Conservation (phyloP, 2,888 invertebrate genomes). For the Trichogramma evanescens region DNA sequence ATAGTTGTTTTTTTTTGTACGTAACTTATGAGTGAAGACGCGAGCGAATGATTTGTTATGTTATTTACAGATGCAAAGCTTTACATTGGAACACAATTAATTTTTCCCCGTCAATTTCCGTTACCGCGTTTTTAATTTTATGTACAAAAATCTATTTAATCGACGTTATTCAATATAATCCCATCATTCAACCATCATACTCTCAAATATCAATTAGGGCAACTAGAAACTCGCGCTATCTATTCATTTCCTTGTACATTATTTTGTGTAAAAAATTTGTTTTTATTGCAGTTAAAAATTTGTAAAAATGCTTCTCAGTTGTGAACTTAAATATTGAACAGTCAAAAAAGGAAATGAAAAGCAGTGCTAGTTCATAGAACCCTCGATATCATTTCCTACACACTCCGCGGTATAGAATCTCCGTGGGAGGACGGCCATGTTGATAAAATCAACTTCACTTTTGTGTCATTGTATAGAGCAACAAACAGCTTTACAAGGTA, state of each 20-base stretch:
- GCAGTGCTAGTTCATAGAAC: background rate
- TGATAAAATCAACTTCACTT: background rate
- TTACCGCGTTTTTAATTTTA: background rate
- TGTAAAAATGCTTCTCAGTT: no score
- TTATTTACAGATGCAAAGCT: slow-evolving; percentile 37
- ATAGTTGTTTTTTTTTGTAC: slow-evolving; percentile 5
- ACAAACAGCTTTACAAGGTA: slow-evolving; percentile 40
- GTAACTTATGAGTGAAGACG: slow-evolving; percentile 16
- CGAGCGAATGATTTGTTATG: slow-evolving; percentile 27
- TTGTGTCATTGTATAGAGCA: slow-evolving; percentile 40
- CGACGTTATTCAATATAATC: no score
- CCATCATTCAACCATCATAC: no score
- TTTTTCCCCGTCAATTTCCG: background rate
- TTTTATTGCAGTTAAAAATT: no score
- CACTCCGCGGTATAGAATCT: background rate
- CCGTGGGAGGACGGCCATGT: slow-evolving; percentile 10
- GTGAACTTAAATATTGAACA: no score
- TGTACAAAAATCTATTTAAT: background rate
- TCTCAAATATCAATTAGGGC: no score
- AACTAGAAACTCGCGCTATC: no score
- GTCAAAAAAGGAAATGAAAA: no score
- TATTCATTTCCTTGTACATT: no score
- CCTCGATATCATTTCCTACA: background rate
- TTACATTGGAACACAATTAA: slow-evolving; percentile 18
- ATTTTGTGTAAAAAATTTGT: no score